Evolutionary conservation across 1,140 invertebrate species (phyloP), one percentile per base, ranked within the genome.

Genomic region (Orchestia grillus): DNA sequence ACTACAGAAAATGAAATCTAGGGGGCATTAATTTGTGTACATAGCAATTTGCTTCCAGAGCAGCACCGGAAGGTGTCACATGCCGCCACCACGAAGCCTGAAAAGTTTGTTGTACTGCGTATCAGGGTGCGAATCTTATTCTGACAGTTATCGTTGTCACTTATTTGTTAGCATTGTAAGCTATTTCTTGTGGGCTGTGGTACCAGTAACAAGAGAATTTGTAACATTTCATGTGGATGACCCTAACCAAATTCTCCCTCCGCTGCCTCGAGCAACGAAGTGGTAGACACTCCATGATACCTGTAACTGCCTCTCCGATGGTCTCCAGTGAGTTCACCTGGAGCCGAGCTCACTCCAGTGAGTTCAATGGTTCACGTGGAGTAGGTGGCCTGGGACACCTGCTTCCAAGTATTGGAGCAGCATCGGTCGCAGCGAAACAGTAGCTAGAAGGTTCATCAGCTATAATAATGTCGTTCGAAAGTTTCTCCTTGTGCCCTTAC

Each of bases 241-340:
- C 62, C 62, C 28, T 19, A n/a, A n/a, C n/a, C n/a, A 77, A 77
- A 44, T 44, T 94, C 92, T 94, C 92, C 92, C 92, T 94, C 92
- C 92, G 92, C 44, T 94, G 92, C 43, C 92, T 94, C 6, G 92
- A 45, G 92, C 92, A 94, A 45, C 44, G 92, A 94, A 94, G 92
- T 94, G 44, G 92, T 44, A 94, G 92, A 94, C 44, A 11, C n/a
- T 41, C 41, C 41, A 43, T 28, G 28, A 77, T 36, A 36, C 28
- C 62, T 77, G 62, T 36, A 3, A 77, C 36, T 77, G 11, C 11
- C 28, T 77, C 62, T 28, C 28, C 62, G 62, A 28, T 77, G 28
- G 28, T 36, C 36, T 77, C 62, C 62, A 36, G 11, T 77, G 47
- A 53, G 47, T 53, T 8, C 28, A 77, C n/a, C n/a, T n/a, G n/a